phyloP scores from a whole-genome alignment of 2,888 invertebrate genomes.

The Polyommatus icarus region DNA sequence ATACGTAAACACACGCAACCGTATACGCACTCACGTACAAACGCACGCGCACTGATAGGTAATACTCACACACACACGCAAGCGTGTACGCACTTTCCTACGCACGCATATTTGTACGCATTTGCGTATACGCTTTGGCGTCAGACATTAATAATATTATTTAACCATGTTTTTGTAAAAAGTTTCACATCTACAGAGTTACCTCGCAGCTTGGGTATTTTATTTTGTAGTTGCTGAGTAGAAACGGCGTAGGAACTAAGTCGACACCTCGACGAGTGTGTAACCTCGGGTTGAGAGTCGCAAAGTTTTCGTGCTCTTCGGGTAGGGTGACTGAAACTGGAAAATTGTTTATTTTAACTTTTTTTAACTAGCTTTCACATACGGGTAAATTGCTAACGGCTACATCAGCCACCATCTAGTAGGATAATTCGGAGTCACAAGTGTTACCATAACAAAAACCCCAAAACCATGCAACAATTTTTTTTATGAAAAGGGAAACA shows the following conservation, averaged over 20 bases:
- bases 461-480: too few species aligned
- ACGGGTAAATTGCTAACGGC: too few species aligned
- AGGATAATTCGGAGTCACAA: too few species aligned
- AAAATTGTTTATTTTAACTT: neutral
- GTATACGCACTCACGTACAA: neutral
- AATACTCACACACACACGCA: neutral
- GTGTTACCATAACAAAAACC: too few species aligned
- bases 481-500: too few species aligned
- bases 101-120: neutral
- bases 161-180: neutral
- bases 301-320: constrained; percentile 48
- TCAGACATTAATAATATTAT: neutral
- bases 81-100: neutral
- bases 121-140: neutral
- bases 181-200: constrained; percentile 46
- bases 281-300: constrained; percentile 55
- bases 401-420: too few species aligned
- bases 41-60: neutral
- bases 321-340: constrained; percentile 49
- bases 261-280: constrained; percentile 59
- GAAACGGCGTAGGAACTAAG: constrained; percentile 75
- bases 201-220: constrained; percentile 61
- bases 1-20: neutral
- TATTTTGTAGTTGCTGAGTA: constrained; percentile 72
- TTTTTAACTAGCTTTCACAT: too few species aligned